Conservation (phyloP, 2,113 vertebrate genomes). For the Epinephelus lanceolatus region DNA sequence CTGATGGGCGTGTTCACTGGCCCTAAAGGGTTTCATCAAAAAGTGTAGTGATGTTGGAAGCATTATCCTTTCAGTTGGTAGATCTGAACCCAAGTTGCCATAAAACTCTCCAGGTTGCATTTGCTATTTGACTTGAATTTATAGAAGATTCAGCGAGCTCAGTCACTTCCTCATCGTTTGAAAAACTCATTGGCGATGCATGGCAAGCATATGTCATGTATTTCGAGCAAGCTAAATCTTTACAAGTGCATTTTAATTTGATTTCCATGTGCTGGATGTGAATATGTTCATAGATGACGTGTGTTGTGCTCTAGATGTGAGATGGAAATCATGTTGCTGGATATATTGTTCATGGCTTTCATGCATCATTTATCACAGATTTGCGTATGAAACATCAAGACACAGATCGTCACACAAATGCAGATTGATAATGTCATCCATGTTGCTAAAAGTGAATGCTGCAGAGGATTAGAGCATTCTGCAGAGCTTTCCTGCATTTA, state of each 20-base stretch:
- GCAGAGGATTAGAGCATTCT: background rate
- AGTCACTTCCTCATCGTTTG: background rate
- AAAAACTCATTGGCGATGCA: conserved; percentile 30
- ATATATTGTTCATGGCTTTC: conserved; percentile 9
- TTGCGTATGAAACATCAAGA: conserved; percentile 1
- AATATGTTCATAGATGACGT: background rate
- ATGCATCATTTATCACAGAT: conserved; percentile 8
- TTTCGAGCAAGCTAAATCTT: conserved; percentile 12
- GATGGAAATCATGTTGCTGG: conserved; percentile 7
- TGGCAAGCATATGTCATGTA: conserved; percentile 37
- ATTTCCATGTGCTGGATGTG: conserved; percentile 22
- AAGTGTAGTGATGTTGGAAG: conserved; percentile 20
- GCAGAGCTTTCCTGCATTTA: background rate
- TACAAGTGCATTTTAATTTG: background rate
- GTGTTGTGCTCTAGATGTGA: conserved; percentile 19
- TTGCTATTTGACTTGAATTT: conserved; percentile 19
- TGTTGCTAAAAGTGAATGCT: background rate
- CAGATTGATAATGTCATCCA: background rate
- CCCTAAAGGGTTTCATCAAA: conserved; percentile 62
- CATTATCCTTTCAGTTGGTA: conserved; percentile 34
- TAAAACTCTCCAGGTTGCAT: conserved; percentile 6
- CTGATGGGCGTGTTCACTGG: conserved; percentile 53
- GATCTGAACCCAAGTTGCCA: conserved; percentile 21
- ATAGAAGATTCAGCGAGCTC: conserved; percentile 1
- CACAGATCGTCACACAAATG: background rate